These are phyloP conservation scores for Hemicrepidius hirtus DNA, from an alignment of 2,888 invertebrate species.

Conservation along the genomic window DNA sequence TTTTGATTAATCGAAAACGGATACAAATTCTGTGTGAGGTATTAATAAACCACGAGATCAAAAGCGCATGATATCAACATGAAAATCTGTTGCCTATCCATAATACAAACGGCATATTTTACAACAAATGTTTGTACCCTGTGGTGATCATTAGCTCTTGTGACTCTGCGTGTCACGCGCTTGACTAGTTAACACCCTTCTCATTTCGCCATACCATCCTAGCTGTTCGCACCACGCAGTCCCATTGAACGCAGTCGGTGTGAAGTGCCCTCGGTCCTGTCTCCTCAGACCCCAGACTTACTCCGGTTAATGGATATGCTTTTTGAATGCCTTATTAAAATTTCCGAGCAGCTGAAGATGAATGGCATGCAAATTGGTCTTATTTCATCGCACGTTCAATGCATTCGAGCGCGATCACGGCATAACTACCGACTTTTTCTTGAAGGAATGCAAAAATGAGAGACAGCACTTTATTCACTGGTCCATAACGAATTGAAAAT, in stretches of 20 bases:
- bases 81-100: slow-evolving; percentile 42
- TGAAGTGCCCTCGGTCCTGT: slow-evolving; percentile 52
- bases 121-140: slow-evolving; percentile 47
- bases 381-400: slow-evolving; percentile 62
- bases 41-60: slow-evolving; percentile 50
- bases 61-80: slow-evolving; percentile 45
- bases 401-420: slow-evolving; percentile 61
- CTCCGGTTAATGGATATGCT: slow-evolving; percentile 66
- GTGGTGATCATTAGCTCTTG: slow-evolving; percentile 51
- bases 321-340: slow-evolving; percentile 73
- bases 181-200: slow-evolving; percentile 53
- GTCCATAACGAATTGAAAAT: slow-evolving; percentile 23
- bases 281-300: slow-evolving; percentile 50
- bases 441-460: slow-evolving; percentile 26
- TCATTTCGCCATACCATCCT: slow-evolving; percentile 45
- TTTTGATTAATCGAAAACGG: slow-evolving; percentile 64
- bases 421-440: slow-evolving; percentile 53
- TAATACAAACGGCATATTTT: slow-evolving; percentile 47
- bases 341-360: slow-evolving; percentile 73
- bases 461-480: slow-evolving; percentile 33
- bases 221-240: slow-evolving; percentile 50
- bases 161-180: slow-evolving; percentile 51
- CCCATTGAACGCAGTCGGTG: slow-evolving; percentile 48
- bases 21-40: slow-evolving; percentile 52
- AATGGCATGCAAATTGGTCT: slow-evolving; percentile 72